Evolutionary conservation across 2,113 vertebrate species (phyloP).

Genomic region (Aldabrachelys gigantea): DNA sequence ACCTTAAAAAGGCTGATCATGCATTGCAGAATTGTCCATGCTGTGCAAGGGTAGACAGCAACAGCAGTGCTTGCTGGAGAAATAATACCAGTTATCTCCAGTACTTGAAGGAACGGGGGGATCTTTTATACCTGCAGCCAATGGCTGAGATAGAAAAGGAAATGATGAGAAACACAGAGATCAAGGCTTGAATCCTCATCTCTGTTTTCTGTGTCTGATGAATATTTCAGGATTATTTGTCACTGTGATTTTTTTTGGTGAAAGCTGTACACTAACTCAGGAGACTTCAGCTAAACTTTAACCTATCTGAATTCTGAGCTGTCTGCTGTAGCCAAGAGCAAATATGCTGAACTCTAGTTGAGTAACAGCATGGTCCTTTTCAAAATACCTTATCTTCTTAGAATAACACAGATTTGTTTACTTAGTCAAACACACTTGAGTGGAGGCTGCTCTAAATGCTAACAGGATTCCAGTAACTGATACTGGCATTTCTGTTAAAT

Average conservation of each 20-base stretch:
- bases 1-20: background rate
- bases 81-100: background rate
- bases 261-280: background rate
- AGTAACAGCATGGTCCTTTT: slow-evolving; percentile 47
- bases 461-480: background rate
- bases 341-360: slow-evolving; percentile 52
- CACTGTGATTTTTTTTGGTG: background rate
- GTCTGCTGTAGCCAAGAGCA: slow-evolving; percentile 53
- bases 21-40: accelerated
- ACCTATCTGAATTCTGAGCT: background rate
- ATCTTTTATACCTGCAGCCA: background rate
- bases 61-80: background rate
- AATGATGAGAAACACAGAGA: background rate
- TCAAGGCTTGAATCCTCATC: background rate
- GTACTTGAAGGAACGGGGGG: background rate
- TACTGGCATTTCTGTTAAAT: background rate
- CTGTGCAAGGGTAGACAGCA: background rate
- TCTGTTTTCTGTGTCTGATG: slow-evolving; percentile 2
- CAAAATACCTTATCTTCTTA: background rate
- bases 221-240: slow-evolving; percentile 1
- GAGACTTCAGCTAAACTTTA: background rate
- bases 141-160: background rate
- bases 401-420: slow-evolving; percentile 59
- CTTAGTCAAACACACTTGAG: slow-evolving; percentile 54
- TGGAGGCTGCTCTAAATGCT: slow-evolving; percentile 12